Evolutionary conservation across 2,113 vertebrate genomes (phyloP).

Genomic region (Lepus timidus): DNA sequence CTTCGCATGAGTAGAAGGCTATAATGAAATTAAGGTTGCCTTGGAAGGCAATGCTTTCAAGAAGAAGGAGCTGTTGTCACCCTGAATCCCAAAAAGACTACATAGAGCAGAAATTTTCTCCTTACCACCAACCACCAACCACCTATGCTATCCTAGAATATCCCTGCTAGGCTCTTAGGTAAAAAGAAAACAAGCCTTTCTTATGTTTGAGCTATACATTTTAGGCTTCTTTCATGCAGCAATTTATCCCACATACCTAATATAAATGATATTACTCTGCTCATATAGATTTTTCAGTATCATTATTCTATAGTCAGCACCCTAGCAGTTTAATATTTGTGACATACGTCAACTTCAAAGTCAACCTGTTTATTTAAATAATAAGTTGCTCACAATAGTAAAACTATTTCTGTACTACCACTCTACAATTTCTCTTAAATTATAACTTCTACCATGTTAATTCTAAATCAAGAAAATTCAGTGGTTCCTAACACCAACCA

Average conservation of each 20-base stretch:
- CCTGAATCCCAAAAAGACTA: background rate
- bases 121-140: background rate
- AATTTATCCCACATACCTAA: background rate
- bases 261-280: background rate
- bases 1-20: background rate
- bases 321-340: conserved; percentile 63
- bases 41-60: background rate
- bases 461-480: conserved; percentile 43
- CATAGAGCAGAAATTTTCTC: background rate
- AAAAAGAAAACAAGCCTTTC: conserved; percentile 1
- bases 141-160: background rate
- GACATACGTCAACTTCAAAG: conserved; percentile 36
- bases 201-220: background rate
- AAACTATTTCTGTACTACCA: background rate
- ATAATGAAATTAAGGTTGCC: background rate
- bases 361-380: conserved; percentile 65
- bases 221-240: background rate
- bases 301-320: conserved; percentile 42
- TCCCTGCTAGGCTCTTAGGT: background rate
- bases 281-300: background rate
- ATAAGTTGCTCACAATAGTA: conserved; percentile 26
- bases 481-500: background rate
- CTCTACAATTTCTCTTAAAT: conserved; percentile 60
- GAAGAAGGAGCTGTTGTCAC: background rate
- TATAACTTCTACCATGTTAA: background rate